These are phyloP conservation scores for Caenorhabditis drosophilae DNA, from an alignment of 2,888 invertebrate species.

Conservation along the genomic window DNA sequence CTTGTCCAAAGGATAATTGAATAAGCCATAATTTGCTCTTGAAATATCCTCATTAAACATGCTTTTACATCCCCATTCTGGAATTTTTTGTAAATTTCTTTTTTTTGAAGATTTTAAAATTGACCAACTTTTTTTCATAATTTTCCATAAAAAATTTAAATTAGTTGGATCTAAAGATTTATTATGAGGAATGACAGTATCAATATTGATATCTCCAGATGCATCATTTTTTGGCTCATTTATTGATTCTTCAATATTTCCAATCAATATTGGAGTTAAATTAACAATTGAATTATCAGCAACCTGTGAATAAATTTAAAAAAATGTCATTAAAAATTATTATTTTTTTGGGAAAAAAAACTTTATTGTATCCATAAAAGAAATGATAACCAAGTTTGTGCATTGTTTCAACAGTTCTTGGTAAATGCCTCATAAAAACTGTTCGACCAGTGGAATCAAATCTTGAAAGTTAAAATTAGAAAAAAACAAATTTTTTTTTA, in stretches of 20 bases:
- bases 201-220: constrained; percentile 43
- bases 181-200: constrained; percentile 43
- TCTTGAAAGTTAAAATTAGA: no score
- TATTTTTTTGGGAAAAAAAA: no score
- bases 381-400: constrained; percentile 78
- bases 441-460: constrained; percentile 53
- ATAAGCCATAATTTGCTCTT: constrained; percentile 45
- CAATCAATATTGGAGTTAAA: constrained; percentile 81
- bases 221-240: constrained; percentile 27
- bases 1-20: constrained; percentile 53
- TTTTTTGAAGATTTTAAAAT: no score
- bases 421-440: constrained; percentile 62
- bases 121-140: constrained; percentile 56
- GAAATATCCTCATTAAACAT: constrained; percentile 62
- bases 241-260: constrained; percentile 69
- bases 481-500: no score
- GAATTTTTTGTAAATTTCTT: background rate
- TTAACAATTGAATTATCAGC: constrained; percentile 94
- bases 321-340: no score
- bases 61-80: constrained; percentile 50
- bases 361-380: constrained; percentile 87
- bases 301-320: constrained; percentile 9
- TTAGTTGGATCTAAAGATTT: constrained; percentile 46
- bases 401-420: constrained; percentile 74
- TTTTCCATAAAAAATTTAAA: constrained; percentile 57